Percentiles rank a stretch among this genome's conserved stretches.
Conservation (phyloP, 2,797 vertebrate genomes). For the Melanotaenia pygmaea region DNA sequence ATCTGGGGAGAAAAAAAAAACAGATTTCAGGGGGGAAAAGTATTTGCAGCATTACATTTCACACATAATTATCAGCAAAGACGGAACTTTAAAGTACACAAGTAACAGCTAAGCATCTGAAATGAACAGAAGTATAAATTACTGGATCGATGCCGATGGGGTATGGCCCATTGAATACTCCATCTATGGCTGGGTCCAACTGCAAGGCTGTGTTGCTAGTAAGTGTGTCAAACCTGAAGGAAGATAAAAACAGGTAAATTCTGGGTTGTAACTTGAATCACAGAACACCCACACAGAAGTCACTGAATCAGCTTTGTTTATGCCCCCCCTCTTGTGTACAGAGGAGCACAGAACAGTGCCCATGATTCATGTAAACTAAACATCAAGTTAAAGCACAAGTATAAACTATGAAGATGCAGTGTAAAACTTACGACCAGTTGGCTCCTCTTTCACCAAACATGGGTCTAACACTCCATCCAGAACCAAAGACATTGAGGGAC, state of each 20-base stretch:
- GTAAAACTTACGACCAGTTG: constrained; percentile 93
- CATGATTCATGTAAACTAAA: not conserved
- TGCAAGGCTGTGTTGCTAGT: constrained; percentile 82
- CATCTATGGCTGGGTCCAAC: constrained; percentile 87
- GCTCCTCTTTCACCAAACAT: constrained; percentile 86
- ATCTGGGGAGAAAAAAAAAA: constrained; percentile 81
- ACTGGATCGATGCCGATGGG: constrained; percentile 98
- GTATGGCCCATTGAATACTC: constrained; percentile 94
- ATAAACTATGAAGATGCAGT: not conserved
- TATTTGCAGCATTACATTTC: no score
- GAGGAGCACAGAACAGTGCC: not conserved
- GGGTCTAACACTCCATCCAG: constrained; percentile 93
- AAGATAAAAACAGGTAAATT: constrained; percentile 1
- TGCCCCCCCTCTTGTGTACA: not conserved
- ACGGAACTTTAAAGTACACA: no score
- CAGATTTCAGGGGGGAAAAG: no score
- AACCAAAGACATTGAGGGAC: constrained; percentile 94
- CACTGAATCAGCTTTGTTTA: not conserved
- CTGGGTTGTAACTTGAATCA: not conserved
- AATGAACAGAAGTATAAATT: constrained; percentile 32
- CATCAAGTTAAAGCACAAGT: not conserved
- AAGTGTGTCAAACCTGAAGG: constrained; percentile 82
- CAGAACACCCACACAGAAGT: not conserved
- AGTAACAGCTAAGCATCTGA: not conserved
- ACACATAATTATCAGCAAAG: no score